Conservation (phyloP, 2,888 invertebrate species). For the Hyposoter didymator region DNA sequence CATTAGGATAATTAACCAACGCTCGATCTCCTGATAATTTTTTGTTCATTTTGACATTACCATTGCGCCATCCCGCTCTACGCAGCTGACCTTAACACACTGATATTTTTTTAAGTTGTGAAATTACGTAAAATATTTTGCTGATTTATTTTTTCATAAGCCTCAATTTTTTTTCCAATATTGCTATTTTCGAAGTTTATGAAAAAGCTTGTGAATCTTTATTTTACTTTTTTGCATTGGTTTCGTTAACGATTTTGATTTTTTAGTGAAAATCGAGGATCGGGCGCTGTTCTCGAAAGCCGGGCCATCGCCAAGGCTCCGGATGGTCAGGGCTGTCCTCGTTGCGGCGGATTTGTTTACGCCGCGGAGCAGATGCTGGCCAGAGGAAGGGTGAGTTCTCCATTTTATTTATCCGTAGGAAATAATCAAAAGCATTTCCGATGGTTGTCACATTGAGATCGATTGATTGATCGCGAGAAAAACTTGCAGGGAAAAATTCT, state of each 20-base stretch:
- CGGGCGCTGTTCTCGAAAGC: conserved; percentile 88
- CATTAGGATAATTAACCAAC: conserved; percentile 22
- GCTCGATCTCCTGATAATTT: conserved; percentile 21
- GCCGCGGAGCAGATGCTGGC: conserved; percentile 97
- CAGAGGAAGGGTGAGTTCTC: conserved; percentile 91
- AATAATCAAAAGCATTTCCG: conserved; percentile 39
- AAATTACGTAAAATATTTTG: conserved; percentile 47
- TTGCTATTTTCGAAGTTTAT: neutral
- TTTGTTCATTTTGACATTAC: neutral
- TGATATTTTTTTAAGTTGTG: conserved; percentile 51
- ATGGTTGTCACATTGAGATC: conserved; percentile 51
- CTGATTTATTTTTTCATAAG: neutral
- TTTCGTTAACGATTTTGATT: conserved; percentile 64
- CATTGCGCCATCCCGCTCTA: conserved; percentile 58
- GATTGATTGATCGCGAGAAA: neutral
- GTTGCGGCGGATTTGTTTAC: conserved; percentile 95
- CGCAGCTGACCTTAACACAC: conserved; percentile 61
- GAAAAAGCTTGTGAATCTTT: conserved; percentile 28
- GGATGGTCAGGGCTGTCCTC: conserved; percentile 94
- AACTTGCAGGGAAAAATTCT: neutral
- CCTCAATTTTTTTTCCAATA: conserved; percentile 2
- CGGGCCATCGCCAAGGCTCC: conserved; percentile 92
- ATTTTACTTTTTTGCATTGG: conserved; percentile 4
- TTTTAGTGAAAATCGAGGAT: conserved; percentile 79
- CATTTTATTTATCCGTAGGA: neutral